Evolutionary conservation across 92 coral and sea anemone genomes (phyloP).

Genomic region (Blastomussa wellsi): DNA sequence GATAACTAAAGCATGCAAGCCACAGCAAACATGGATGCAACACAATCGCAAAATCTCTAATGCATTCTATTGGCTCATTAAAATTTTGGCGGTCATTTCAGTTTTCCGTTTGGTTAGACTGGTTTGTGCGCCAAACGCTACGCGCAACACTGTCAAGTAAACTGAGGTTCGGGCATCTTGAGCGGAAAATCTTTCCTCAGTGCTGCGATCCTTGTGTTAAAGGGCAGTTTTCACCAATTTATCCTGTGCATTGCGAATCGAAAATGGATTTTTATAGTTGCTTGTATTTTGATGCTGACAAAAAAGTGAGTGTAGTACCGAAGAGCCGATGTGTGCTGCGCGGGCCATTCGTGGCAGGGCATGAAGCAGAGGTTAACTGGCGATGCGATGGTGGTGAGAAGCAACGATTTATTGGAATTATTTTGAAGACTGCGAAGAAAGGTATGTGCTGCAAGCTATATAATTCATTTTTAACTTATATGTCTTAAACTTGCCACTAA

Average conservation of each 20-base stretch:
- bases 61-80: background rate
- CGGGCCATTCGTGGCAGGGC: conserved; percentile 51
- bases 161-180: background rate
- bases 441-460: conserved; percentile 29
- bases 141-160: background rate
- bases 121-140: no score
- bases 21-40: no score
- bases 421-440: conserved; percentile 21
- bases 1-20: background rate
- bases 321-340: conserved; percentile 50
- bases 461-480: no score
- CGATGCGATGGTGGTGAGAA: conserved; percentile 5
- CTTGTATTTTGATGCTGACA: conserved; percentile 54
- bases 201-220: background rate
- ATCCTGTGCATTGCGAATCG: background rate
- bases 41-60: background rate
- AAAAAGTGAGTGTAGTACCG: conserved; percentile 52
- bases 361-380: conserved; percentile 58
- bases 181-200: background rate
- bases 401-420: background rate
- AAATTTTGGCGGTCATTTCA: conserved; percentile 20
- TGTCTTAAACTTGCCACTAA: no score
- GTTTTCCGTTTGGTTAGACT: background rate
- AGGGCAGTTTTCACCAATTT: background rate
- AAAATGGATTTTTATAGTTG: conserved; percentile 37